Evolutionary conservation across 2,797 vertebrate genomes (phyloP).

Genomic region (Malurus leucopterus): DNA sequence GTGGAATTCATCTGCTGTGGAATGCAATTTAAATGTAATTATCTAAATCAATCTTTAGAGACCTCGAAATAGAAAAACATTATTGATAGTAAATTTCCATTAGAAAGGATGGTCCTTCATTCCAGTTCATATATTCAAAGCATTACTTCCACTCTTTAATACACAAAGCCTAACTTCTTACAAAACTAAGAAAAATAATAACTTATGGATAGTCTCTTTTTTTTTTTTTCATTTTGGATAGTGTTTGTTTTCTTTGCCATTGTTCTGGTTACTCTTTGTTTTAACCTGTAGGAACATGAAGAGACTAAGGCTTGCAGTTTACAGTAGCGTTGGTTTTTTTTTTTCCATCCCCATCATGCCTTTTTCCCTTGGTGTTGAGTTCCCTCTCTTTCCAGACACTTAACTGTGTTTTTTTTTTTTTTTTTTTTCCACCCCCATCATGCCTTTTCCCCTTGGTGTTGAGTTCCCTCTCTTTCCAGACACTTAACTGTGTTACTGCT

Average conservation of each 20-base stretch:
- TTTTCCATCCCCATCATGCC: neutral
- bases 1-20: neutral
- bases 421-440: neutral
- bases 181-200: neutral
- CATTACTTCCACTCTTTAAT: neutral
- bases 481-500: neutral
- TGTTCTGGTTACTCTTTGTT: rapidly evolving
- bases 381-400: neutral
- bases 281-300: neutral
- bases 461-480: neutral
- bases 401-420: neutral
- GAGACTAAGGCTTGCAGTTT: neutral
- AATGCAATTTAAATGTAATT: neutral
- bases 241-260: neutral
- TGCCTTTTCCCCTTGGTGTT: neutral
- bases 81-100: neutral
- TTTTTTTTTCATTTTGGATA: neutral
- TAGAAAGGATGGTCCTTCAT: neutral
- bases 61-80: neutral
- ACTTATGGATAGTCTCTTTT: neutral
- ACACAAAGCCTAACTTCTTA: neutral
- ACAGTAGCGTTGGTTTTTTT: neutral
- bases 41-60: neutral
- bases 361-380: neutral
- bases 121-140: neutral